phyloP scores from a whole-genome alignment of 1,140 invertebrate genomes.

The Atta texana region DNA sequence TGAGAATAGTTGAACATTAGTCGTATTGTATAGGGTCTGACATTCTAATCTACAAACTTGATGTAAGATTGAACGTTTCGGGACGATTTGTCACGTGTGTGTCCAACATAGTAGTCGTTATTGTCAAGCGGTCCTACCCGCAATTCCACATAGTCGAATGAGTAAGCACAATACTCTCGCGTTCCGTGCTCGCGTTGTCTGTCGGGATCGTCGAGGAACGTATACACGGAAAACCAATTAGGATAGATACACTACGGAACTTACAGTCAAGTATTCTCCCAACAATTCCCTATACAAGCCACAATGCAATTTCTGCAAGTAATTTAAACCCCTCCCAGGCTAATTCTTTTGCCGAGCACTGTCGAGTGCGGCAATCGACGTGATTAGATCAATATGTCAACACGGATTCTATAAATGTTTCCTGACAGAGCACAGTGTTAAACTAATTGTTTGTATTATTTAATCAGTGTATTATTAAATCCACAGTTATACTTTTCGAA shows the following conservation, averaged over 20 bases:
- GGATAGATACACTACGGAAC: constrained; percentile 31
- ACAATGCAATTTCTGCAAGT: constrained; percentile 38
- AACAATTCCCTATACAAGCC: constrained; percentile 34
- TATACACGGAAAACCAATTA: constrained; percentile 61
- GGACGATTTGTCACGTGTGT: constrained; percentile 45
- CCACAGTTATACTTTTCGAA: background rate
- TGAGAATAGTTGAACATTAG: background rate
- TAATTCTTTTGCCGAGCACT: constrained; percentile 11
- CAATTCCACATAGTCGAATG: constrained; percentile 40
- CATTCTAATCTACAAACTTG: constrained; percentile 29
- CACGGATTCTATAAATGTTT: constrained; percentile 24
- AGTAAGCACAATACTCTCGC: constrained; percentile 42
- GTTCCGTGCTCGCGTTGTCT: constrained; percentile 46
- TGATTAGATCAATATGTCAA: constrained; percentile 53
- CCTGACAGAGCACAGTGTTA: background rate
- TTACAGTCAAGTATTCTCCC: constrained; percentile 53
- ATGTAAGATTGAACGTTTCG: constrained; percentile 24
- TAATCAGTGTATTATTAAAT: background rate
- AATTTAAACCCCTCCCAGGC: constrained; percentile 36
- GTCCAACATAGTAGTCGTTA: constrained; percentile 46
- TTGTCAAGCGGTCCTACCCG: constrained; percentile 48
- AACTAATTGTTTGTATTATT: constrained; percentile 4
- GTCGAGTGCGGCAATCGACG: constrained; percentile 14
- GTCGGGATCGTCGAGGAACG: constrained; percentile 34
- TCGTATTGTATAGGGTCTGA: background rate